Base-by-base conservation (phyloP, 2,113 vertebrate genomes). In the Mustelus asterias region DNA sequence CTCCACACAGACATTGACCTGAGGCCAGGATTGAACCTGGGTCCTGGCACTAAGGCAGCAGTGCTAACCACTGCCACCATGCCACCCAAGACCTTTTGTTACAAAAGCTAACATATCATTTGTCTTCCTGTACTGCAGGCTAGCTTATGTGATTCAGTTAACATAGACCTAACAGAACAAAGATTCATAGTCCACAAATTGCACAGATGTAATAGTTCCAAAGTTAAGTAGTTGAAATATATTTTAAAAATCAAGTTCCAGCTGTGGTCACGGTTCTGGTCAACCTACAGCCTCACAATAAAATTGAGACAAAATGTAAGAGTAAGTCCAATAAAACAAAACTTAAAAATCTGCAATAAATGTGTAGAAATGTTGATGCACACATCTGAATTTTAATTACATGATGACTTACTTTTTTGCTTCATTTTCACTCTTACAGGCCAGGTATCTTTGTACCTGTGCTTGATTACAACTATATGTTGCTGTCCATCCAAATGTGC, bases 401-500 rank as follows among this genome's bases (percentile, higher is more conserved):
- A 14, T 67, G 60, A 37, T 26, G 48, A 72, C 93, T 94, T 94
- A 94, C 93, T 94, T 94, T 69, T 72, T 70, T 70, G 93, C 93
- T 44, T 94, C 93, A 70, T 69, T 94, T 94, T 94, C 93, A 94
- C 93, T 94, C 41, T 44, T 94, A 70, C 93, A 94, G 24, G 93
- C 93, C n/a, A 94, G 93, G 67, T 94, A 94, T 72, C 93, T 94
- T 70, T 94, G 93, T 72, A 94, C 93, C 2, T 94, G 93, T 48
- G 93, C 93, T 94, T 94, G 93, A 70, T 94, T 94, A 72, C 93
- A 94, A 70, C 93, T 70, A 94, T 94, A 94, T 48, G 37, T 72
- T 70, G 93, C 67, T 70, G 93, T 94, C 93, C 93, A 94, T 94
- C 93, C 93, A 94, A 94, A 94, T 44, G 93, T 94, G 22, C 93